These are phyloP conservation scores for Holcopasites calliopsidis DNA, from an alignment of 1,140 invertebrate genomes.

Conservation along the genomic window DNA sequence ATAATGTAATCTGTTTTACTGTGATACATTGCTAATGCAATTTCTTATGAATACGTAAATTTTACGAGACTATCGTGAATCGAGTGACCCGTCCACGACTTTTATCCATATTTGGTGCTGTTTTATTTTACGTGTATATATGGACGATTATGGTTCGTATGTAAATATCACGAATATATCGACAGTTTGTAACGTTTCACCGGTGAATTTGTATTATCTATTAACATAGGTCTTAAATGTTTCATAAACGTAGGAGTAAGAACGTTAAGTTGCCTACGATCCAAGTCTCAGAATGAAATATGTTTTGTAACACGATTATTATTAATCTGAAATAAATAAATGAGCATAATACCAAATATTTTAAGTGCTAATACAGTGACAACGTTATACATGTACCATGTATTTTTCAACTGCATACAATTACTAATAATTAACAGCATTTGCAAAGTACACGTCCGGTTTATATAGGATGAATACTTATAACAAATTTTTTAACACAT, in stretches of 20 bases:
- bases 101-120: constrained; percentile 70
- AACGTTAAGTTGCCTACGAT: constrained; percentile 35
- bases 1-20: constrained; percentile 43
- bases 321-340: constrained; percentile 68
- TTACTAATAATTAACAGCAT: not conserved
- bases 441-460: too few species aligned
- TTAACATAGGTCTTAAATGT: constrained; percentile 64
- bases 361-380: constrained; percentile 17
- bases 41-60: constrained; percentile 24
- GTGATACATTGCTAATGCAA: constrained; percentile 25
- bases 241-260: constrained; percentile 38
- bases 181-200: constrained; percentile 41
- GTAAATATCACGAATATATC: constrained; percentile 62
- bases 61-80: constrained; percentile 29
- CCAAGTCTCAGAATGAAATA: constrained; percentile 55
- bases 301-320: constrained; percentile 74
- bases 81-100: constrained; percentile 50
- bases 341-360: constrained; percentile 45
- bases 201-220: constrained; percentile 67
- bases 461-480: too few species aligned
- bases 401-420: constrained; percentile 21
- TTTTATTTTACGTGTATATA: constrained; percentile 69
- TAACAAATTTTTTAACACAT: too few species aligned
- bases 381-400: not conserved
- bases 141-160: constrained; percentile 48